Conservation (phyloP, 2,113 vertebrate species). For the Pycnonotus jocosus region DNA sequence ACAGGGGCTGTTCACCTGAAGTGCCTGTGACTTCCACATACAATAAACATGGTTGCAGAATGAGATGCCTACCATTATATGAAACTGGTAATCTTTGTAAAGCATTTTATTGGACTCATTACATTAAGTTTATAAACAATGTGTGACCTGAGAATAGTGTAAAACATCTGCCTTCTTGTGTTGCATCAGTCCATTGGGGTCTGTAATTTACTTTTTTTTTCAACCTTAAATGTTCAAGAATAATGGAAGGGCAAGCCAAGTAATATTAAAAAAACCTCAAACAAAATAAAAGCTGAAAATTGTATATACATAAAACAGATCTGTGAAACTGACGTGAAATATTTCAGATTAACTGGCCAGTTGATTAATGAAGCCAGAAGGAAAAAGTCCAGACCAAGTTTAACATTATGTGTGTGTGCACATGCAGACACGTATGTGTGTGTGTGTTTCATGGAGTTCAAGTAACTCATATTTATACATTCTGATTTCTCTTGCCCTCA, state of each 20-base stretch:
- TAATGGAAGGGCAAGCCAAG: slow-evolving; percentile 52
- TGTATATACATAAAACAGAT: slow-evolving; percentile 74
- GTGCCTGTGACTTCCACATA: not conserved
- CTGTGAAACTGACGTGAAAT: slow-evolving; percentile 58
- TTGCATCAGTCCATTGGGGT: slow-evolving; percentile 60
- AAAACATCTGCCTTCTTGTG: slow-evolving; percentile 55
- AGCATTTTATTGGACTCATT: not conserved
- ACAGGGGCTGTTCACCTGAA: not conserved
- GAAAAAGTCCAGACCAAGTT: slow-evolving; percentile 59
- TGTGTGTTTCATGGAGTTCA: not conserved
- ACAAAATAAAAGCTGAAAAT: slow-evolving; percentile 70
- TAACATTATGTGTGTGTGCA: not conserved
- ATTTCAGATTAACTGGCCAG: slow-evolving; percentile 64
- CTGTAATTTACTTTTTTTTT: slow-evolving; percentile 63
- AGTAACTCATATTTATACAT: slow-evolving; percentile 46
- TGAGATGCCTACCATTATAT: not conserved
- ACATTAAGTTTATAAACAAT: slow-evolving; percentile 40
- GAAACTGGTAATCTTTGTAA: not conserved
- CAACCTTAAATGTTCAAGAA: slow-evolving; percentile 52
- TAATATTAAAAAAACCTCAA: slow-evolving; percentile 45
- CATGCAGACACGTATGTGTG: not conserved
- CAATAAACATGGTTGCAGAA: not conserved
- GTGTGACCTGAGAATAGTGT: slow-evolving; percentile 33
- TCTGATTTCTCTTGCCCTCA: slow-evolving; percentile 1
- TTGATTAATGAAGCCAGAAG: slow-evolving; percentile 68